Percentiles rank a stretch among this genome's conserved stretches.
phyloP scores from a whole-genome alignment of 2,113 vertebrate genomes.

The Dicerorhinus sumatrensis region DNA sequence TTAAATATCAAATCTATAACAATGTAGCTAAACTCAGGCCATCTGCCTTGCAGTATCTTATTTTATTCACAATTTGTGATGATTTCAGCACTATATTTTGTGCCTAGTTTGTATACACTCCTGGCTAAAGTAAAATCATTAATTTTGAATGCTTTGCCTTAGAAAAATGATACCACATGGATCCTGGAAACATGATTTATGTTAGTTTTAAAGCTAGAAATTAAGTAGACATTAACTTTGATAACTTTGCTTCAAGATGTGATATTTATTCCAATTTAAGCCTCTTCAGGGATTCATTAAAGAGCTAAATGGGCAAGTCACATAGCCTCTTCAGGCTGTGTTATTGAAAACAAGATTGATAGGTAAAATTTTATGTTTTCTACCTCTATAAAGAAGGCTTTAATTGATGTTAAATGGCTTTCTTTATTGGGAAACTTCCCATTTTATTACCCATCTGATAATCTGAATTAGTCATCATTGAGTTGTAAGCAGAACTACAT shows the following conservation, averaged over 20 bases:
- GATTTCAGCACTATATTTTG: neutral
- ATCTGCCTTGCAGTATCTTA: neutral
- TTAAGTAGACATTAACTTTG: constrained; percentile 48
- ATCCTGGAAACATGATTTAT: constrained; percentile 41
- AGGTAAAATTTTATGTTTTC: constrained; percentile 31
- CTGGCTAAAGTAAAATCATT: neutral
- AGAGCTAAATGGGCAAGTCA: neutral
- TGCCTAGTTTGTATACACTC: neutral
- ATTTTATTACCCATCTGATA: constrained; percentile 34
- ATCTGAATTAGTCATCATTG: constrained; percentile 25
- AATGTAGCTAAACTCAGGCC: neutral
- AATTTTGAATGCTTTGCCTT: constrained; percentile 27
- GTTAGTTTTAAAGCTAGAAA: constrained; percentile 44
- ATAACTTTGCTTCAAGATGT: constrained; percentile 23
- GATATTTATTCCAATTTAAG: constrained; percentile 36
- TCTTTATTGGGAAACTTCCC: neutral
- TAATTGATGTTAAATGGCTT: constrained; percentile 26
- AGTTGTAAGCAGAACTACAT: neutral
- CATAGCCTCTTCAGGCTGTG: neutral
- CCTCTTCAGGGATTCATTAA: constrained; percentile 34
- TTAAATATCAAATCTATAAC: neutral
- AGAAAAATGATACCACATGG: constrained; percentile 19
- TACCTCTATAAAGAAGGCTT: neutral
- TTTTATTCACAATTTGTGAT: constrained; percentile 26
- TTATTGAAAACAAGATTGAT: constrained; percentile 53